A percentile compares a stretch with the other conserved stretches of the same genome.
Conservation (phyloP, 1,140 invertebrate genomes). For the Ylistrum balloti region DNA sequence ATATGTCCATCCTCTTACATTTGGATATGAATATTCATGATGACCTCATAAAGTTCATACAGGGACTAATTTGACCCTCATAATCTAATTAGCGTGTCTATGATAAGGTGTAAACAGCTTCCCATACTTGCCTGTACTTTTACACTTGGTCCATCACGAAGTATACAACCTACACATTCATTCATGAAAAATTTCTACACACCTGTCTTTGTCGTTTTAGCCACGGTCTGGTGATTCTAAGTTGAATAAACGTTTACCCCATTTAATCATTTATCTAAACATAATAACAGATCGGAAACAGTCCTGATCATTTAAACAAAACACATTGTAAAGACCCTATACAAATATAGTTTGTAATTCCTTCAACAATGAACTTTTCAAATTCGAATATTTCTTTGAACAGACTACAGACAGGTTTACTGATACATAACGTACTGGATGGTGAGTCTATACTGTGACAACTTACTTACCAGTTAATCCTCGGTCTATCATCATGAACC, state of each 20-base stretch:
- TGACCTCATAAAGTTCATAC: background rate
- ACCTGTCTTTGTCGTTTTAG: background rate
- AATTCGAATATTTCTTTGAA: background rate
- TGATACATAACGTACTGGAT: no score
- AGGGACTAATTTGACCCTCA: background rate
- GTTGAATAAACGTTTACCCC: background rate
- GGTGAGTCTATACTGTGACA: no score
- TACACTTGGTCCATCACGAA: background rate
- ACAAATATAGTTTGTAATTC: background rate
- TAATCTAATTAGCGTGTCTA: conserved; percentile 30
- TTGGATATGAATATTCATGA: background rate
- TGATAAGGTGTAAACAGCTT: no score
- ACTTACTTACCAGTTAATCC: background rate
- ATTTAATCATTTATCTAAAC: background rate
- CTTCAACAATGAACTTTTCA: background rate
- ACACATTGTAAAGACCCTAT: conserved; percentile 12
- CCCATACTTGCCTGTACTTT: background rate
- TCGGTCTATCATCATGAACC: background rate
- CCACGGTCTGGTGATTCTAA: background rate
- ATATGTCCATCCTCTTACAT: background rate
- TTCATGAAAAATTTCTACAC: conserved; percentile 35
- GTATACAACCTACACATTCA: background rate
- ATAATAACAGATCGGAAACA: conserved; percentile 26
- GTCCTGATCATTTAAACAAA: background rate
- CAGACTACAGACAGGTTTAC: background rate